Base-by-base conservation (phyloP, 2,113 vertebrate species). In the Brachyistius frenatus region DNA sequence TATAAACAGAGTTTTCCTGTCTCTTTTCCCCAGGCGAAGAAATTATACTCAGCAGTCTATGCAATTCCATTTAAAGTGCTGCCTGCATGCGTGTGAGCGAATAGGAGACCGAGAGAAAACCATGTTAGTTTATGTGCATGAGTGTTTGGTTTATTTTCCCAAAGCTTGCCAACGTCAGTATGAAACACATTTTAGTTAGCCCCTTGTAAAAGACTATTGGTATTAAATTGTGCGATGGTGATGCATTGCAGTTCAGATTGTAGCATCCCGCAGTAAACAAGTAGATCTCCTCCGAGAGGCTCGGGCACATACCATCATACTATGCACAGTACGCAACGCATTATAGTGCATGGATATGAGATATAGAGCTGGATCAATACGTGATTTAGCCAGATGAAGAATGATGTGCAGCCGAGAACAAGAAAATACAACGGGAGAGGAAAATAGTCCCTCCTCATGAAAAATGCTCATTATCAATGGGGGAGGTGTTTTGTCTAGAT, bases 401-500 rank as follows among this genome's bases (percentile, higher is more conserved):
- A 91, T 89, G 90, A 92, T 91, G 88, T 55, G 77, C 62, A 64
- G 74, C 68, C 69, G 81, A 66, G 83, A 69, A 66, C 71, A 57
- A 82, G 76, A 86, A 91, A 91, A 87, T 84, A 87, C 78, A 84
- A 69, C 82, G 68, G 78, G 72, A 76, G 65, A 84, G 58, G 35
- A 89, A 91, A 90, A 87, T n/a, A 64, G 83, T 78, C 80, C 64
- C 73, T 85, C 67, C 86, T 88, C 79, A 81, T 91, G 90, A 94
- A 95, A 94, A 93, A 92, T 91, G 86, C 89, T 92, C 91, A 93
- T 94, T 94, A 95, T 93, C 92, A 83, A 90, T 86, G 88, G 90
- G 84, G 88, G 89, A 93, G 91, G 91, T 92, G 91, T 93, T 89
- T 92, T 89, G 92, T 94, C 92, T 82, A 81, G 91, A 92, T 93